Conservation (phyloP, 2,797 vertebrate genomes). For the Dicrostonyx torquatus region DNA sequence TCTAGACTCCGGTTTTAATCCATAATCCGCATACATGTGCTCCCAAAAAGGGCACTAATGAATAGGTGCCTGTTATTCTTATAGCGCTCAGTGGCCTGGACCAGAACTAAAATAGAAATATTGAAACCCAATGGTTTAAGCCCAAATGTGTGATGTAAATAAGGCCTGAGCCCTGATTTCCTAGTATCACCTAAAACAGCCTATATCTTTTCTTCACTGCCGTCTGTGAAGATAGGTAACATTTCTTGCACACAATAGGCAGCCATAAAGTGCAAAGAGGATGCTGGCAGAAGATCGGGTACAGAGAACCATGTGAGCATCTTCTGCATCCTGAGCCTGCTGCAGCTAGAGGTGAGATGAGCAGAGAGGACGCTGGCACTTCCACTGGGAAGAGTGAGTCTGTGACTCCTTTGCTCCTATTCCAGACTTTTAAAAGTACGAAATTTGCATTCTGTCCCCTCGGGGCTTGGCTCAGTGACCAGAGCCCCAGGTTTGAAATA, state of each 20-base stretch:
- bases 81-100: background rate
- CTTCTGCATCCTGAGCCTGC: background rate
- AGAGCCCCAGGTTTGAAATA: slow-evolving; percentile 72
- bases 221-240: too few relatives aligned
- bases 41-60: background rate
- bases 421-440: slow-evolving; percentile 37
- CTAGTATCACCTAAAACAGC: background rate
- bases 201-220: background rate
- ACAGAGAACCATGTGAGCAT: background rate
- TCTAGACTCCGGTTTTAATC: background rate
- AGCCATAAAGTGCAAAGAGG: background rate
- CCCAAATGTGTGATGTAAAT: background rate
- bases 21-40: background rate
- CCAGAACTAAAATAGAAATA: background rate
- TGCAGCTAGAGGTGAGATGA: background rate
- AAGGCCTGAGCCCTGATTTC: background rate
- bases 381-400: background rate
- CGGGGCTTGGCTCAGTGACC: slow-evolving; percentile 66
- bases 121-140: background rate
- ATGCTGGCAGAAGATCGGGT: background rate
- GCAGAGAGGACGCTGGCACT: background rate
- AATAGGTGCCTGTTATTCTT: background rate
- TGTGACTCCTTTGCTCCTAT: background rate
- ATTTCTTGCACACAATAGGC: background rate
- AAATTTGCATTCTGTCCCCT: slow-evolving; percentile 76